Percentiles rank a stretch among this genome's conserved stretches.
phyloP scores from a whole-genome alignment of 1,140 invertebrate genomes.

The Gryon sp. region DNA sequence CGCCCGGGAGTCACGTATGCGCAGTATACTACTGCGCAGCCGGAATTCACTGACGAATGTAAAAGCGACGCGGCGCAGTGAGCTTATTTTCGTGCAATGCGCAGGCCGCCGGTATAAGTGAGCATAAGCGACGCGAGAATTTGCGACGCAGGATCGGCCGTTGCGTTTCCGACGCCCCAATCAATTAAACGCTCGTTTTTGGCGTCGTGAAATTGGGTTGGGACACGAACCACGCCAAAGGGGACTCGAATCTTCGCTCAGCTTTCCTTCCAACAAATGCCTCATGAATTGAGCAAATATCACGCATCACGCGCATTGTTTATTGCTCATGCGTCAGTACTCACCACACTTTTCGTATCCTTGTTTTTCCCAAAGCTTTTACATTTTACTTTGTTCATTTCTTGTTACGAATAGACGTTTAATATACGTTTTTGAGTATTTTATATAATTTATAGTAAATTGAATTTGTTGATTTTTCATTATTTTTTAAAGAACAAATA shows the following conservation, averaged over 20 bases:
- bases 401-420: no score
- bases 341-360: neutral
- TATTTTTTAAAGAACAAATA: no score
- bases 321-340: neutral
- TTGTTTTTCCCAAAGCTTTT: no score
- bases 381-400: neutral
- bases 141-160: slow-evolving; percentile 55
- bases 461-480: no score
- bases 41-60: slow-evolving; percentile 24
- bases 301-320: neutral
- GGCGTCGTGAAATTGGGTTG: slow-evolving; percentile 39
- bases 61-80: slow-evolving; percentile 68
- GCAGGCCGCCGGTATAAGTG: no score
- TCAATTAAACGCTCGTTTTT: slow-evolving; percentile 54
- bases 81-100: slow-evolving; percentile 49
- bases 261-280: slow-evolving; percentile 20
- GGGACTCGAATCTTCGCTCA: slow-evolving; percentile 6
- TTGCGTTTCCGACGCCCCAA: slow-evolving; percentile 49
- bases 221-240: slow-evolving; percentile 1
- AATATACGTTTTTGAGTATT: no score
- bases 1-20: slow-evolving; percentile 59
- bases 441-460: no score
- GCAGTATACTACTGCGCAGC: slow-evolving; percentile 16
- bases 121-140: slow-evolving; percentile 26
- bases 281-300: slow-evolving; percentile 29